Percentiles rank a stretch among this genome's conserved stretches.
Conservation (phyloP, 2,888 invertebrate genomes). For the Phymatocera aterrima region DNA sequence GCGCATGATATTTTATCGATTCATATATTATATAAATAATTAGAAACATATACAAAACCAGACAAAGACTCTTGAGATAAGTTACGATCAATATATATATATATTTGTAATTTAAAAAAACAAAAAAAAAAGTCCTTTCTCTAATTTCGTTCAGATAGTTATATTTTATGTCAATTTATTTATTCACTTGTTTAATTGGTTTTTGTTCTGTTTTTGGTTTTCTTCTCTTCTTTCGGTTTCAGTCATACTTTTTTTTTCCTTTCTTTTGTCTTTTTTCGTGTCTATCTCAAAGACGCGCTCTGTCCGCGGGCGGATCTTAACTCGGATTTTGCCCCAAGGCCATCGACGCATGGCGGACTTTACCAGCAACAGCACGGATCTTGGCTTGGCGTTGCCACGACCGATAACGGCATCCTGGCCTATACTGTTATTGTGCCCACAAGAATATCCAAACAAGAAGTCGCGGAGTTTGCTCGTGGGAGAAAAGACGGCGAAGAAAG, state of each 20-base stretch:
- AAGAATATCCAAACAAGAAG: conserved; percentile 56
- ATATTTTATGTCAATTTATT: too few relatives aligned
- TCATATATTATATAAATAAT: too few relatives aligned
- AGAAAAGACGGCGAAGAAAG: conserved; percentile 22
- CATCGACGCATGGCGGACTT: conserved; percentile 37
- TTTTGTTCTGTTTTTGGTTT: too few relatives aligned
- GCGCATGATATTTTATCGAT: too few relatives aligned
- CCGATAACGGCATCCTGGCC: conserved; percentile 70
- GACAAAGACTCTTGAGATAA: too few relatives aligned
- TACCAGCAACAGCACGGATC: conserved; percentile 2
- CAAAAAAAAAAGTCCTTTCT: too few relatives aligned
- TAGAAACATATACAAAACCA: too few relatives aligned
- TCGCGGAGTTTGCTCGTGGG: conserved; percentile 27
- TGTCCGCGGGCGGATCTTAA: conserved; percentile 25
- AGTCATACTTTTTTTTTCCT: background rate
- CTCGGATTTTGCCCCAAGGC: conserved; percentile 38
- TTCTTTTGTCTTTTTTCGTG: background rate
- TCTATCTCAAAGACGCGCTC: background rate
- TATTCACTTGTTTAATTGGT: too few relatives aligned
- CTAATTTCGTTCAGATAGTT: too few relatives aligned
- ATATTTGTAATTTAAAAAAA: too few relatives aligned
- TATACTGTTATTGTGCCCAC: conserved; percentile 70
- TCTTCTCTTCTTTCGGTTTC: background rate
- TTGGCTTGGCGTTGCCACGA: conserved; percentile 42
- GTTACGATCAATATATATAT: too few relatives aligned